phyloP scores from a whole-genome alignment of 2,888 invertebrate genomes.

The Abrostola tripartita region DNA sequence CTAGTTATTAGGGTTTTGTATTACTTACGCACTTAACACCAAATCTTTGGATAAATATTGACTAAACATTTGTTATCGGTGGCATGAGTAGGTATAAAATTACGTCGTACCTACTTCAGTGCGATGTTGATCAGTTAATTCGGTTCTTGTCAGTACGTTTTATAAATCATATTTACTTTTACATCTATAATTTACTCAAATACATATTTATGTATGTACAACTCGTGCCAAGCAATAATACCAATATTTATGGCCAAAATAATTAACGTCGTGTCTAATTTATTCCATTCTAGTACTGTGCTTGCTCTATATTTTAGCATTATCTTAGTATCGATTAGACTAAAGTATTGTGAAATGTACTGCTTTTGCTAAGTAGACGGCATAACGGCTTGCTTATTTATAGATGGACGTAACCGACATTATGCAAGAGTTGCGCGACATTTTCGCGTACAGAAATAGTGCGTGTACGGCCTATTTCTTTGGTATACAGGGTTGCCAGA shows the following conservation, averaged over 20 bases:
- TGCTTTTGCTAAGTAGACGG: slow-evolving; percentile 48
- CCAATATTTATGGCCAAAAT: slow-evolving; percentile 34
- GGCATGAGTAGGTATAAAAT: slow-evolving; percentile 37
- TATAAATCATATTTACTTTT: slow-evolving; percentile 12
- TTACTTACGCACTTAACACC: slow-evolving; percentile 26
- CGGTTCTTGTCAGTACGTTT: slow-evolving; percentile 5
- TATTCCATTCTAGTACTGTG: slow-evolving; percentile 33
- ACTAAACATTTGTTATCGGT: slow-evolving; percentile 30
- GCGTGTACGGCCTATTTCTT: slow-evolving; percentile 67
- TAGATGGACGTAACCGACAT: slow-evolving; percentile 68
- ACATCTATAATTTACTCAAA: slow-evolving; percentile 9
- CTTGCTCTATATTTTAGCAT: slow-evolving; percentile 37
- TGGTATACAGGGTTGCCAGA: slow-evolving; percentile 53
- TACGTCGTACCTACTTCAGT: slow-evolving; percentile 16
- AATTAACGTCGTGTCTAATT: slow-evolving; percentile 38
- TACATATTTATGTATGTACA: slow-evolving; percentile 7
- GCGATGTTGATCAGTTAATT: slow-evolving; percentile 26
- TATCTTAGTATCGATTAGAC: slow-evolving; percentile 47
- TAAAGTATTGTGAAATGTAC: slow-evolving; percentile 52
- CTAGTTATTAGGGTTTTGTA: slow-evolving; percentile 28
- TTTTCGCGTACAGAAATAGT: slow-evolving; percentile 85
- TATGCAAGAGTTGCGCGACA: slow-evolving; percentile 82
- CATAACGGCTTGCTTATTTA: slow-evolving; percentile 63
- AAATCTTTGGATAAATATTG: slow-evolving; percentile 43
- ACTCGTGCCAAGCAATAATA: slow-evolving; percentile 22